Base-by-base conservation (phyloP, 2,113 vertebrate species). In the Microcebus lehilahytsara region DNA sequence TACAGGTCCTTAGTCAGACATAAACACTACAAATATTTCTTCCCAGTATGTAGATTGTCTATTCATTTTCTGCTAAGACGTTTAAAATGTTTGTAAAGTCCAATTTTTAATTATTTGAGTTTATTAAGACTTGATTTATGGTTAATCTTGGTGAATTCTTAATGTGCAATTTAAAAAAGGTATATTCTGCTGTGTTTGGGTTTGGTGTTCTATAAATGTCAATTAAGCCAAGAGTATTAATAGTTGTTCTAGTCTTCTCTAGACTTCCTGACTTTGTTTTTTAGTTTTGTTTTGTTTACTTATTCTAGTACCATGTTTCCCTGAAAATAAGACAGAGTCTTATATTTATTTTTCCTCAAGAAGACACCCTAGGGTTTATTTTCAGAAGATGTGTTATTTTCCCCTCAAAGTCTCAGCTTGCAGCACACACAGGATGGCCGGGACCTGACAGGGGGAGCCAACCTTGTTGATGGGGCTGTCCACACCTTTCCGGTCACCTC, bases 41-140 rank as follows among this genome's bases (percentile, higher is more conserved):
- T 93, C 32, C 49, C 8, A 74, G 3, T 62, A 67, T 69, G 32
- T 20, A 23, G 17, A 27, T 60, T 95, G 10, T 3, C 51, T 91
- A 1, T 90, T 90, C 30, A 83, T 78, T 87, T 80, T 69, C n/a
- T 80, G 14, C 64, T 75, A 79, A 78, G 20, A 58, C 67, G 3
- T n/a, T 89, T 85, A 71, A 32, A 64, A 81, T 16, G 89, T 91
- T 22, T 64, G 85, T 32, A 19, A 71, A 80, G 53, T 93, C 30
- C 13, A 90, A 78, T 75, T 85, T 91, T 91, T 93, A 84, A 88
- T 74, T 46, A 17, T 72, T 49, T 85, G 58, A 80, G 66, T 84
- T 95, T 93, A 67, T 49, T 87, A 69, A 93, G 53, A 30, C 8
- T 66, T 66, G 20, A n/a, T 79, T 67, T 58, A 74, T 74, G 69